Conservation (phyloP, 2,888 invertebrate genomes). For the Oscheius onirici region DNA sequence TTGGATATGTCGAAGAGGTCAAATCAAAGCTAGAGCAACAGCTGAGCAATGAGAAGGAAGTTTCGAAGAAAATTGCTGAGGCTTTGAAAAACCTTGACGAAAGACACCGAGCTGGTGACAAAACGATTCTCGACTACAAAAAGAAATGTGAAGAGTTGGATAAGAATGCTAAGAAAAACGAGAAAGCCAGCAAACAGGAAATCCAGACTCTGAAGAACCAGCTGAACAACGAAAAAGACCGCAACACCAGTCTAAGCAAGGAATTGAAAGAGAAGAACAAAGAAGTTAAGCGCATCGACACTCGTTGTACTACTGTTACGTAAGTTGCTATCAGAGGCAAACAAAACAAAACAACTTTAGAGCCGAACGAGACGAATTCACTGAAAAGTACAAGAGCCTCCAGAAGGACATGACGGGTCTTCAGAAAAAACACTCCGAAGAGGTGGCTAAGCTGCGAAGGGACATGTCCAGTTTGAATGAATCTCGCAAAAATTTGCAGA, state of each 20-base stretch:
- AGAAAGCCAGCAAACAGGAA: constrained; percentile 40
- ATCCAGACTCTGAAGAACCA: constrained; percentile 36
- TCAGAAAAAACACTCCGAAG: constrained; percentile 46
- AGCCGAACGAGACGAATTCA: constrained; percentile 50
- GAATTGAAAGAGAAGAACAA: constrained; percentile 51
- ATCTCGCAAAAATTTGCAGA: constrained; percentile 28
- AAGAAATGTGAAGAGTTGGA: constrained; percentile 35
- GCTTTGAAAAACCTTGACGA: constrained; percentile 20
- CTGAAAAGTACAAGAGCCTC: constrained; percentile 47
- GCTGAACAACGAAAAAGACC: constrained; percentile 36
- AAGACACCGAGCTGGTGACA: background rate
- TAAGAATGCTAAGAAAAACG: constrained; percentile 35
- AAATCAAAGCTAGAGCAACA: constrained; percentile 10
- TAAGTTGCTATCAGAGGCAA: background rate
- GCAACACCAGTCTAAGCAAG: constrained; percentile 35
- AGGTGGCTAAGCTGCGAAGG: constrained; percentile 37
- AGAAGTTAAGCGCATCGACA: constrained; percentile 65
- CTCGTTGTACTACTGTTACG: constrained; percentile 28
- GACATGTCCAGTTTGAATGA: constrained; percentile 28
- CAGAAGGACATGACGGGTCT: constrained; percentile 50
- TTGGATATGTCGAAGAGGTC: constrained; percentile 16
- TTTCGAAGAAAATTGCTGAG: background rate
- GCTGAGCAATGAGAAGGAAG: constrained; percentile 1
- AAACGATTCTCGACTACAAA: constrained; percentile 21
- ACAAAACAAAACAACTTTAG: constrained; percentile 20